A percentile compares a stretch with the other conserved stretches of the same genome.
phyloP scores from a whole-genome alignment of 30 jellyfish, hydroid and myxozoan genomes.

The Hydractinia symbiolongicarpus region DNA sequence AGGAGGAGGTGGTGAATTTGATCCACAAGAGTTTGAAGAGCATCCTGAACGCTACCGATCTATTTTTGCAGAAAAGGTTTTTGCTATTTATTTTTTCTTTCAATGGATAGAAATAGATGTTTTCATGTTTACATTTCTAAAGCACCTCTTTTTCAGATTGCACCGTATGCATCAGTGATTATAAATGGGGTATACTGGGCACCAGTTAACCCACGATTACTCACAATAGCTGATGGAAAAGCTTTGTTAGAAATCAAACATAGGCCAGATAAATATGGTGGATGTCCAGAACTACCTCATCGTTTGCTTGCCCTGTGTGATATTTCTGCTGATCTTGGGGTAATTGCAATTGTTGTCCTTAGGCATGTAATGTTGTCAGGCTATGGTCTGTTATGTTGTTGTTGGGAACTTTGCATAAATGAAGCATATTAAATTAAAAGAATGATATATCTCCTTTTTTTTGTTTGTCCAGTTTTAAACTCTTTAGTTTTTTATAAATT shows the following conservation, averaged over 20 bases:
- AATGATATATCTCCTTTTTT: neutral
- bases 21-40: conserved; percentile 76
- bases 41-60: conserved; percentile 96
- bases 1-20: conserved; percentile 68
- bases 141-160: conserved; percentile 42
- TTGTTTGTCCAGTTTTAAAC: neutral
- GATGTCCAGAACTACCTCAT: conserved; percentile 97
- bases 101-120: neutral
- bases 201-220: conserved; percentile 86
- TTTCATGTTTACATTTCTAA: neutral
- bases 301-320: conserved; percentile 81
- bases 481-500: neutral
- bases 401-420: neutral
- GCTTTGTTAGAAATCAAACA: conserved; percentile 51
- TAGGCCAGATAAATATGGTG: conserved; percentile 62
- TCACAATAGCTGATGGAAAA: conserved; percentile 76
- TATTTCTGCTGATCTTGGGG: conserved; percentile 93
- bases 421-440: neutral
- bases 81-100: neutral
- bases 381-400: too few species aligned
- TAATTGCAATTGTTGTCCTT: conserved; percentile 29
- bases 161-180: conserved; percentile 79
- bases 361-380: too few species aligned
- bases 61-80: conserved; percentile 89
- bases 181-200: conserved; percentile 97